phyloP scores from a whole-genome alignment of 2,113 vertebrate species.

The Gambusia affinis region DNA sequence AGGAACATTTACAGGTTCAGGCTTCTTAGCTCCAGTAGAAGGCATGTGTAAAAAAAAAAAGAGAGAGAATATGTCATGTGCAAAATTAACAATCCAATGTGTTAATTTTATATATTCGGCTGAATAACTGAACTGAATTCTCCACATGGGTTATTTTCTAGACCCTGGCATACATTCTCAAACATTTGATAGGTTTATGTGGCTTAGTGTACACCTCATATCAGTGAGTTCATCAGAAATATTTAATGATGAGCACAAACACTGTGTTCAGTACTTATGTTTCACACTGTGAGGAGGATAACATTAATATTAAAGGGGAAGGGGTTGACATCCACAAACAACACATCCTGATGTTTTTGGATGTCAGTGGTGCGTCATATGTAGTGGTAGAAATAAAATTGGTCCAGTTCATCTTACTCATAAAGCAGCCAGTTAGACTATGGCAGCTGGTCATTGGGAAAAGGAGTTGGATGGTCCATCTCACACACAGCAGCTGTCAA shows the following conservation, averaged over 20 bases:
- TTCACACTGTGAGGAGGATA: not conserved
- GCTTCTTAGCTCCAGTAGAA: conserved; percentile 8
- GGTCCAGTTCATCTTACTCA: not conserved
- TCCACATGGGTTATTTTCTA: too few relatives aligned
- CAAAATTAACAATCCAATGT: not conserved
- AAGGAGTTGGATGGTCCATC: too few relatives aligned
- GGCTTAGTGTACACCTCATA: too few relatives aligned
- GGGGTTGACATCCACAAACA: too few relatives aligned
- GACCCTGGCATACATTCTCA: too few relatives aligned
- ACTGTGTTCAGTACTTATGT: not conserved
- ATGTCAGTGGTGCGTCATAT: too few relatives aligned
- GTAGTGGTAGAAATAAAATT: not conserved
- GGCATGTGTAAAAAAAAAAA: not conserved
- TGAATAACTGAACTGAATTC: too few relatives aligned
- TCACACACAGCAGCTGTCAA: too few relatives aligned
- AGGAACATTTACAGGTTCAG: not conserved
- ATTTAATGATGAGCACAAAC: not conserved
- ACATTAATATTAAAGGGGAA: not conserved
- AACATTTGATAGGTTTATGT: too few relatives aligned
- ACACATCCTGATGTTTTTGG: too few relatives aligned
- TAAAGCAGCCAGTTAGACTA: not conserved
- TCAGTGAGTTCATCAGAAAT: too few relatives aligned
- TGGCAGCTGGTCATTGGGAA: too few relatives aligned
- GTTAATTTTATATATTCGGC: not conserved
- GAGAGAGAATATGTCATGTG: not conserved